A percentile compares a stretch with the other conserved stretches of the same genome.
Conservation (phyloP, 2,888 invertebrate species). For the Neocrepidodera transversa region DNA sequence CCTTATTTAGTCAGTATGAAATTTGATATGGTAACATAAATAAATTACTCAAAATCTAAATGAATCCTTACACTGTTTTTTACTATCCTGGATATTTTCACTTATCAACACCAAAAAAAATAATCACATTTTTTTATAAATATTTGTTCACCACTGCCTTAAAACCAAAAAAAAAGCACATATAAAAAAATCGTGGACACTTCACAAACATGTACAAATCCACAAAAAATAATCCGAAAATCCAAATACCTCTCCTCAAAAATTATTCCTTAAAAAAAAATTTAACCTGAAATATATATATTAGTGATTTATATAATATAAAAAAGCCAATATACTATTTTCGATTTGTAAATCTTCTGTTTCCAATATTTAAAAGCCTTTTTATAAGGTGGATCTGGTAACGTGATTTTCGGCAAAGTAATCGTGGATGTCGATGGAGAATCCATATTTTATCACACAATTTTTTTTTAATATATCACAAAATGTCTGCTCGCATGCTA, state of each 20-base stretch:
- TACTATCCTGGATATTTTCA: slow-evolving; percentile 1
- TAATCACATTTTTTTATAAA: slow-evolving; percentile 19
- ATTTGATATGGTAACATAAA: too few species aligned
- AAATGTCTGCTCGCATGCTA: slow-evolving; percentile 38
- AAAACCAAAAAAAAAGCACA: slow-evolving; percentile 41
- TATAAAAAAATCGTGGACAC: slow-evolving; percentile 39
- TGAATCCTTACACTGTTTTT: too few species aligned
- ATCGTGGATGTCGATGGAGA: too few species aligned
- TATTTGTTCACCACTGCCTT: slow-evolving; percentile 34
- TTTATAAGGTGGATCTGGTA: slow-evolving; percentile 52
- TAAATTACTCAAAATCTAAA: too few species aligned
- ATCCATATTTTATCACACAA: slow-evolving; percentile 31
- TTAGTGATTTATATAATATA: slow-evolving; percentile 37
- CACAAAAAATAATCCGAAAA: slow-evolving; percentile 37
- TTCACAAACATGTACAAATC: slow-evolving; percentile 38
- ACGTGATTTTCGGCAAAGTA: slow-evolving; percentile 38
- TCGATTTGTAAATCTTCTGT: slow-evolving; percentile 55
- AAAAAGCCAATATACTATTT: slow-evolving; percentile 56
- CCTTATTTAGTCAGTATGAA: too few species aligned
- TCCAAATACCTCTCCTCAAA: slow-evolving; percentile 45
- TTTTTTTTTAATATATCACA: slow-evolving; percentile 22
- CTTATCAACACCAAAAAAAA: too few species aligned
- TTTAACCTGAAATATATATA: slow-evolving; percentile 33
- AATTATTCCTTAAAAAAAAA: slow-evolving; percentile 23
- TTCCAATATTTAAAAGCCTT: slow-evolving; percentile 57